These are phyloP conservation scores for Microtus oregoni DNA, from an alignment of 2,113 vertebrate genomes.

Conservation along the genomic window DNA sequence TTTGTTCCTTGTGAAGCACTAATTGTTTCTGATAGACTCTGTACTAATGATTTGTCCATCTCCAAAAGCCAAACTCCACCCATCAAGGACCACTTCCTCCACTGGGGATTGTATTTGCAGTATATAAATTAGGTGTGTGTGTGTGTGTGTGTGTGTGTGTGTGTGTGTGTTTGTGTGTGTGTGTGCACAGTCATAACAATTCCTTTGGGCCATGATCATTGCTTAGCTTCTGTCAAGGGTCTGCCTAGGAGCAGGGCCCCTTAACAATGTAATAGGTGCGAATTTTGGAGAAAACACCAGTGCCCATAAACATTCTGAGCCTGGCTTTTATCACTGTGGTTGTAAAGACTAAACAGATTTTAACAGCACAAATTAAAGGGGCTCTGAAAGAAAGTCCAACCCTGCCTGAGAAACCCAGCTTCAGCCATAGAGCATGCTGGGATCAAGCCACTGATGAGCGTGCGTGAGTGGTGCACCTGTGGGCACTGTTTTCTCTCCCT, in stretches of 20 bases:
- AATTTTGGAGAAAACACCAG: background rate
- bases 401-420: background rate
- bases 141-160: background rate
- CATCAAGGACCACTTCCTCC: too few species aligned
- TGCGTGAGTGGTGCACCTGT: slow-evolving; percentile 26
- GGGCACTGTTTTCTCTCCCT: slow-evolving; percentile 31
- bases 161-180: background rate
- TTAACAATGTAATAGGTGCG: background rate
- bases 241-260: background rate
- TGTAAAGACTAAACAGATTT: slow-evolving; percentile 49
- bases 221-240: background rate
- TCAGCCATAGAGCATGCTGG: background rate
- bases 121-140: background rate
- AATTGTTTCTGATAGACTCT: background rate
- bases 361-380: slow-evolving; percentile 30
- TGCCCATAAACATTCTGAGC: too few species aligned
- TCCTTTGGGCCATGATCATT: background rate
- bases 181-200: background rate
- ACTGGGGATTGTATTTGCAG: background rate
- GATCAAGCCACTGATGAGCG: slow-evolving; percentile 32
- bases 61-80: background rate
- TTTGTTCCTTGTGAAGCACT: background rate
- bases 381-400: background rate
- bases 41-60: background rate
- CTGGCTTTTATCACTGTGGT: background rate